Conservation (phyloP, 1,140 invertebrate genomes). For the Muscidifurax raptorellus region DNA sequence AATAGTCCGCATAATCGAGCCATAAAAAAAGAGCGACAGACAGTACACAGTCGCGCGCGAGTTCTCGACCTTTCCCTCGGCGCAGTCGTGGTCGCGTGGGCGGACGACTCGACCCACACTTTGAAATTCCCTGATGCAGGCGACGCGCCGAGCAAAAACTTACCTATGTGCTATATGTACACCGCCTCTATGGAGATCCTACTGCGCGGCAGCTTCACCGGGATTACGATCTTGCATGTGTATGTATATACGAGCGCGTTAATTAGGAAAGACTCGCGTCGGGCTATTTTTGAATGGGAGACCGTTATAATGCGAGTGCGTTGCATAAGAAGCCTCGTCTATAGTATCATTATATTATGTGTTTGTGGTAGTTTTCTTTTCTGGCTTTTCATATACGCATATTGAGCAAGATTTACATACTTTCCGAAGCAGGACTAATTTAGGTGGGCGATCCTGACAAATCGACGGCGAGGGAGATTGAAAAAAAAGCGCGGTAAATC, state of each 20-base stretch:
- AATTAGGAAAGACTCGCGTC: not conserved
- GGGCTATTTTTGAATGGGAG: not conserved
- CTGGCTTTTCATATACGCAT: not conserved
- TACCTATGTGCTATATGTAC: not conserved
- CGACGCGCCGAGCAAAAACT: not conserved
- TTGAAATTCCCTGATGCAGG: not conserved
- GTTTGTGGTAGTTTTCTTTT: slow-evolving; percentile 3
- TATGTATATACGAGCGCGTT: not conserved
- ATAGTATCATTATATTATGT: slow-evolving; percentile 1
- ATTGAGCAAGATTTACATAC: not conserved
- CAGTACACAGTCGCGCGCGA: not conserved
- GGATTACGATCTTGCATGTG: not conserved
- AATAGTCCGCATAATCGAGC: not conserved
- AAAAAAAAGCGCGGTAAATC: not conserved
- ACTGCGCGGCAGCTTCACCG: not conserved
- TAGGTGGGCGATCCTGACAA: too few relatives aligned
- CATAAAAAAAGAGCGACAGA: not conserved
- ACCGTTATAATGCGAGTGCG: slow-evolving; percentile 5
- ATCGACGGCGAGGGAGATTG: too few relatives aligned
- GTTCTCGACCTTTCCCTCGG: slow-evolving; percentile 18
- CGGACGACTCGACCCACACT: slow-evolving; percentile 30
- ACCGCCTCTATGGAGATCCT: not conserved
- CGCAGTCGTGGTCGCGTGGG: not conserved
- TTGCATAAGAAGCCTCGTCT: not conserved
- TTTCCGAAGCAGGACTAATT: too few relatives aligned